Base-by-base conservation (phyloP, 2,888 invertebrate genomes). In the Scaptomyza flava region DNA sequence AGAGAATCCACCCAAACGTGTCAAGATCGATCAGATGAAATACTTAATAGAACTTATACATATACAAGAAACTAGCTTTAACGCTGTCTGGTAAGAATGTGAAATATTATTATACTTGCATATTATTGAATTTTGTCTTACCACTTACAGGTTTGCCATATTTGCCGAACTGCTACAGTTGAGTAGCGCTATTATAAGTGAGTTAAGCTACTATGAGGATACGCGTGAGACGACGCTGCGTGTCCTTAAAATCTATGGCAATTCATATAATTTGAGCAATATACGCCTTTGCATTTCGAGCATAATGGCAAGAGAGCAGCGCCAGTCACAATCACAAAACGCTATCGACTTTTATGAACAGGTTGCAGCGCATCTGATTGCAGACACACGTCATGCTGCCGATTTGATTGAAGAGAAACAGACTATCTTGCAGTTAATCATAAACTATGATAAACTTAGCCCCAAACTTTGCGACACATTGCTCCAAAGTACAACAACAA, bases 381-480 rank as follows among this genome's bases (percentile, higher is more conserved):
- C 84, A 0, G 90, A 90, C 14, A 78, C 81, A 4, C 68, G 60
- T 7, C 34, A 38, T 12, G 46, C 33, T 6, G 60, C 68, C 5
- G 81, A 85, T 20, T 70, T 89, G n/a, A 79, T 91, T 9, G 38
- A 30, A 1, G 90, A 91, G 43, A 90, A 91, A 41, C 91, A 91
- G 51, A 17, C 88, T 2, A 42, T 90, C 3, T 33, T 91, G 2
- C 90, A 89, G 33, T 51, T 67, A 2, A 61, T 91, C 7, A 85
- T 91, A 11, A 66, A 53, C 27, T 56, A 86, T 23, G 57, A 73
- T 3, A 91, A 90, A 65, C 23, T 90, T 0, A 62, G 58, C n/a
- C 43, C 67, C 1, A 69, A 79, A 17, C 61, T 79, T 27, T 85
- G 86, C 34, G 58, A 17, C n/a, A 71, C 51, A 1, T 66, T 91